Conservation (phyloP, 2,113 vertebrate genomes). For the Coturnix japonica region DNA sequence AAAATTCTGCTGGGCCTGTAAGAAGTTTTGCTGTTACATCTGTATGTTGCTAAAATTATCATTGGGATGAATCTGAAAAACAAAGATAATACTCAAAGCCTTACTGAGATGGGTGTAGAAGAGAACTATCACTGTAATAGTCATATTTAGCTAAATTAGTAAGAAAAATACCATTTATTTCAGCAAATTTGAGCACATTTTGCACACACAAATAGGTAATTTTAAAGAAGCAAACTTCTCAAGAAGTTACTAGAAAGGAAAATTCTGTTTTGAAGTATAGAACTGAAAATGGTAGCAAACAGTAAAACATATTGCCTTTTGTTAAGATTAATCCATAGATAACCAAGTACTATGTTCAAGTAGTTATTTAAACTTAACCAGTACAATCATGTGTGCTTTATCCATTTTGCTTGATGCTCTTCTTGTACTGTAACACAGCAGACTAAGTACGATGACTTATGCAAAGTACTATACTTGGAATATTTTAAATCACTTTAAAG, state of each 20-base stretch:
- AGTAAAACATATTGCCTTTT: background rate
- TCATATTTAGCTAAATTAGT: conserved; percentile 13
- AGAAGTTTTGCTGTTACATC: background rate
- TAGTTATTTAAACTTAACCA: conserved; percentile 17
- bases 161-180: conserved; percentile 58
- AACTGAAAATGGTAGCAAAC: background rate
- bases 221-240: conserved; percentile 15
- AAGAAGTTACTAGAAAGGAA: background rate
- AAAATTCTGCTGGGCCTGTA: background rate
- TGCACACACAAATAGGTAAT: conserved; percentile 7
- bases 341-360: conserved; percentile 11
- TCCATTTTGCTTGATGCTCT: background rate
- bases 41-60: background rate
- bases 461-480: background rate
- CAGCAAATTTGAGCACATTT: conserved; percentile 29
- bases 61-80: background rate
- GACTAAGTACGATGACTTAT: background rate
- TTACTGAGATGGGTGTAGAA: background rate
- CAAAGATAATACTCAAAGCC: background rate
- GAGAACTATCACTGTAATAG: background rate
- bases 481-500: conserved; percentile 40
- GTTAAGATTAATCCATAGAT: conserved; percentile 17
- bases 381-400: conserved; percentile 3
- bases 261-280: background rate
- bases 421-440: background rate